A percentile compares a stretch with the other conserved stretches of the same genome.
Conservation (phyloP, 2,888 invertebrate species). For the Trachelus troglodyta region DNA sequence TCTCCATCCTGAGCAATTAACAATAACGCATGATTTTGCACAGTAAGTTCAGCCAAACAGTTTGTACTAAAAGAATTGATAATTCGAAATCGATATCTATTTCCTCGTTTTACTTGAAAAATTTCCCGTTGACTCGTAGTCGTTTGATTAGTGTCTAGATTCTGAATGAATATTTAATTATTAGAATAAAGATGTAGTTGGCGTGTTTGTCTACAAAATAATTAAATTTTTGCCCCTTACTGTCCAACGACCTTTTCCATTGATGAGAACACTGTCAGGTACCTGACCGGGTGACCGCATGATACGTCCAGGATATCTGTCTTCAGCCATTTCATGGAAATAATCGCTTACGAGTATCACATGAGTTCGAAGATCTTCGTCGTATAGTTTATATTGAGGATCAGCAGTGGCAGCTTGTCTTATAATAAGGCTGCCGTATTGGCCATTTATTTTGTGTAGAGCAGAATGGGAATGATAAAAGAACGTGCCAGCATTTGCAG, state of each 20-base stretch:
- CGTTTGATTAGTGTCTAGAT: conserved; percentile 12
- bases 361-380: conserved; percentile 29
- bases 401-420: conserved; percentile 25
- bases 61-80: conserved; percentile 37
- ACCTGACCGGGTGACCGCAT: conserved; percentile 83
- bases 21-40: conserved; percentile 26
- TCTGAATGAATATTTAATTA: conserved; percentile 7
- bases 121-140: conserved; percentile 15
- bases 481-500: conserved; percentile 30
- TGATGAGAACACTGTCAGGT: conserved; percentile 84
- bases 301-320: conserved; percentile 80
- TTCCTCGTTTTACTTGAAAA: conserved; percentile 25
- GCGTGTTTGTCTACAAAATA: too few species aligned
- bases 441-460: conserved; percentile 34
- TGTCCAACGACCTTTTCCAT: conserved; percentile 77
- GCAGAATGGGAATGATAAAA: conserved; percentile 37
- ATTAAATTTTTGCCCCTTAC: conserved; percentile 15
- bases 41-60: conserved; percentile 28
- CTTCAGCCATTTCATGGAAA: conserved; percentile 75
- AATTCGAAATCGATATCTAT: conserved; percentile 37
- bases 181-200: too few species aligned
- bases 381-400: conserved; percentile 26
- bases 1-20: conserved; percentile 43
- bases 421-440: conserved; percentile 31
- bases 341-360: conserved; percentile 33